Conservation (phyloP, 2,113 vertebrate species). For the Himantopus leucocephalus region DNA sequence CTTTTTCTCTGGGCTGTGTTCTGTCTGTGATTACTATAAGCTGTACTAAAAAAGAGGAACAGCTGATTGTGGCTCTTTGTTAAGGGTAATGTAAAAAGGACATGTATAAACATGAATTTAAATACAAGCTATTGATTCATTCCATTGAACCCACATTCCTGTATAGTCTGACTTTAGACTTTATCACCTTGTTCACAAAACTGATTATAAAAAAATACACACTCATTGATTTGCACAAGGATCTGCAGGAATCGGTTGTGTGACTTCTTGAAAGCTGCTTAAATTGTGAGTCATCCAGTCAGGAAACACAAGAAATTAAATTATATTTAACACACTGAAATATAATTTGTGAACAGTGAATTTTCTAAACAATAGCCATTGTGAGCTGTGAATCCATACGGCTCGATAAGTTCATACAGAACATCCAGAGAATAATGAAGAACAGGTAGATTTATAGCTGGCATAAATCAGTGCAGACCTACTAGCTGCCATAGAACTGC, state of each 20-base stretch:
- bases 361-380: neutral
- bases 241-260: neutral
- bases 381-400: neutral
- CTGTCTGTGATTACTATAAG: neutral
- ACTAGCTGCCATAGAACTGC: neutral
- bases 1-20: neutral
- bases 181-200: neutral
- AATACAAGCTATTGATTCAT: neutral
- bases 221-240: neutral
- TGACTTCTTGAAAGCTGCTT: neutral
- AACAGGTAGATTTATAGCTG: neutral
- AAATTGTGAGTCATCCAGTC: neutral
- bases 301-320: neutral
- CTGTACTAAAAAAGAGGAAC: neutral
- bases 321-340: neutral
- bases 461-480: neutral
- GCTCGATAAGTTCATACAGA: rapidly evolving
- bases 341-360: neutral
- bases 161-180: neutral
- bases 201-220: neutral
- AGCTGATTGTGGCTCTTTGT: neutral
- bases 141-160: neutral
- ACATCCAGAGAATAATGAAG: neutral
- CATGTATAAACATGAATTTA: neutral
- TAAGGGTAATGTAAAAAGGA: neutral